Evolutionary conservation across 2,888 invertebrate species (phyloP), one percentile per base, ranked within the genome.

Genomic region (Sericinus montela): DNA sequence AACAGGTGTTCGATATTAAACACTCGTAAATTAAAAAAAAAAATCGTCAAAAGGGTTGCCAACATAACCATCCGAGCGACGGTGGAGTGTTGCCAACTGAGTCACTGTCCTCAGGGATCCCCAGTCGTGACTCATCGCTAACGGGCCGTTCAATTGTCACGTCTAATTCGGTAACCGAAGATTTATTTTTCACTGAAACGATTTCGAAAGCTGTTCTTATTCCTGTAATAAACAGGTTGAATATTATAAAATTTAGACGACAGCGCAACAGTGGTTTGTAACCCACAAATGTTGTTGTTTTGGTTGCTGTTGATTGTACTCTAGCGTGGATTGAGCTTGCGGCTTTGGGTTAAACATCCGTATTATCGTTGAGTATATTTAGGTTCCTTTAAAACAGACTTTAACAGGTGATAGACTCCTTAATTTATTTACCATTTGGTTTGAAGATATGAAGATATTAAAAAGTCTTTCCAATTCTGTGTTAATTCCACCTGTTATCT

Each of bases 71-170:
- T 35, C 23, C 32, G 45, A 39, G 43, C 15, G 10, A 6, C 28
- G 15, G 45, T 51, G 53, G 47, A 48, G 34, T 28, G 25, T 9
- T 36, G 53, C 51, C 53, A 54, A 46, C 23, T 54, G 53, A 51
- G 36, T 54, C 51, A 51, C 38, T 37, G 14, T 40, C 32, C 35
- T 38, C 53, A 54, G 53, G 53, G 48, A 48, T 54, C 51, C 53
- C 53, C 51, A 44, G 45, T 5, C 16, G 37, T 48, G 53, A 51
- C 28, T 51, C 50, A 48, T 13, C 39, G 16, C 42, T 28, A 10
- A n/a, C 23, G 8, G 34, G 19, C 29, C 23, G n/a, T 35, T 32
- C 39, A 16, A 49, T 39, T 39, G 35, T 39, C 25, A 16, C 5
- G 1, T 32, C 10, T 38, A 13, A 11, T 3, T 9, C 8, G 3